Conservation (phyloP, 2,797 vertebrate species). For the Acropternis orthonyx region DNA sequence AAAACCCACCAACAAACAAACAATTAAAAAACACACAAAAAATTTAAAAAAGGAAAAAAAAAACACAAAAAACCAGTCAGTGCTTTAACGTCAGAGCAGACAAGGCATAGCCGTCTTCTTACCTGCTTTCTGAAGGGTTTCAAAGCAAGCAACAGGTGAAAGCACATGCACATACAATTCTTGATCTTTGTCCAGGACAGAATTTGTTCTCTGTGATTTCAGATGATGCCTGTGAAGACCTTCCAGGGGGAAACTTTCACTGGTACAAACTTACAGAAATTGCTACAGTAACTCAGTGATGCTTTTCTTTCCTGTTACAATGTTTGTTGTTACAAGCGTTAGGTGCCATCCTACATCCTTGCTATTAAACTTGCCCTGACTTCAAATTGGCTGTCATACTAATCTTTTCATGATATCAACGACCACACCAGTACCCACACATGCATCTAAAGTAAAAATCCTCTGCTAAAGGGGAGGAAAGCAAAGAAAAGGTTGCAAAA, state of each 20-base stretch:
- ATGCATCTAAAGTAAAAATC: background rate
- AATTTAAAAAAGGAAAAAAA: too few relatives aligned
- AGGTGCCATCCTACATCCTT: background rate
- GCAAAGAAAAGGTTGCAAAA: background rate
- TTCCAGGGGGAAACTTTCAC: background rate
- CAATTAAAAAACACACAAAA: too few relatives aligned
- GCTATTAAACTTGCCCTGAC: background rate
- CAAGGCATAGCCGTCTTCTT: background rate
- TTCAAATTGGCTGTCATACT: background rate
- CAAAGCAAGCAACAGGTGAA: background rate
- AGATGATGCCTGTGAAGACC: background rate
- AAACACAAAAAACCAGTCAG: background rate
- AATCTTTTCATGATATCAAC: background rate
- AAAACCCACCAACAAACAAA: too few relatives aligned
- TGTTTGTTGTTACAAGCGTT: background rate
- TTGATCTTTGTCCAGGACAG: background rate
- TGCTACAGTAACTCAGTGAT: background rate
- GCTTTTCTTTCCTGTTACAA: background rate
- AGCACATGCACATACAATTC: rapidly evolving
- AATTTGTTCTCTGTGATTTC: background rate
- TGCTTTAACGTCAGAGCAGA: background rate
- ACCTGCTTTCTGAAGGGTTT: background rate
- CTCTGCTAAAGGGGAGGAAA: background rate
- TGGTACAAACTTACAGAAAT: background rate
- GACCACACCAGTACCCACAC: background rate